Conservation (phyloP, 2,888 invertebrate genomes). For the Exephanes ischioxanthus region DNA sequence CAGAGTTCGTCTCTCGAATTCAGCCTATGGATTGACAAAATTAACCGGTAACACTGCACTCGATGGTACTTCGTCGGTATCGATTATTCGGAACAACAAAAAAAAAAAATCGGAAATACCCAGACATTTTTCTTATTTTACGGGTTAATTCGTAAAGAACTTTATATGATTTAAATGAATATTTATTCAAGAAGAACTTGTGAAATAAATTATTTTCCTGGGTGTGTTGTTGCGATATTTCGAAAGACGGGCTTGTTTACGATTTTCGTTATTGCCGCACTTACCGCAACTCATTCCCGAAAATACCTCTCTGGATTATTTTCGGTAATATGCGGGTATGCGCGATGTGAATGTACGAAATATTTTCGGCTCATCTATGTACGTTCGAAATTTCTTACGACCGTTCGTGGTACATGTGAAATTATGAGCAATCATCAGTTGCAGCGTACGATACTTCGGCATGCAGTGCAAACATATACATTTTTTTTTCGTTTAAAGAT, state of each 20-base stretch:
- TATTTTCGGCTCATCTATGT: slow-evolving; percentile 16
- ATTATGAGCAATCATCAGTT: background rate
- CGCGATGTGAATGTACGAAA: background rate
- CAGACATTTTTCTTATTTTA: too few relatives aligned
- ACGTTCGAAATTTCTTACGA: background rate
- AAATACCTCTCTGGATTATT: slow-evolving; percentile 22
- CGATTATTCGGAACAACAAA: background rate
- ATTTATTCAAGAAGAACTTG: too few relatives aligned
- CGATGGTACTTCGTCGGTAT: background rate
- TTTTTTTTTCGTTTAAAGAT: background rate
- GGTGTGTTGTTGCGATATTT: too few relatives aligned
- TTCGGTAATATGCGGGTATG: slow-evolving; percentile 52
- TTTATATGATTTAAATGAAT: too few relatives aligned
- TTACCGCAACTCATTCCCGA: background rate
- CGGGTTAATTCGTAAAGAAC: too few relatives aligned
- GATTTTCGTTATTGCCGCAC: too few relatives aligned
- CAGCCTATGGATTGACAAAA: background rate
- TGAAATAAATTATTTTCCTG: too few relatives aligned
- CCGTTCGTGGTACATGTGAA: background rate
- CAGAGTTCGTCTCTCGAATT: background rate
- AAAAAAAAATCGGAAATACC: background rate
- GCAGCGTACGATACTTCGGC: background rate
- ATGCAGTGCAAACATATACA: background rate
- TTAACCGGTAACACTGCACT: background rate
- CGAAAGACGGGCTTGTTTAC: too few relatives aligned